Conservation (phyloP, 2,797 vertebrate species). For the Sebastes taczanowskii region DNA sequence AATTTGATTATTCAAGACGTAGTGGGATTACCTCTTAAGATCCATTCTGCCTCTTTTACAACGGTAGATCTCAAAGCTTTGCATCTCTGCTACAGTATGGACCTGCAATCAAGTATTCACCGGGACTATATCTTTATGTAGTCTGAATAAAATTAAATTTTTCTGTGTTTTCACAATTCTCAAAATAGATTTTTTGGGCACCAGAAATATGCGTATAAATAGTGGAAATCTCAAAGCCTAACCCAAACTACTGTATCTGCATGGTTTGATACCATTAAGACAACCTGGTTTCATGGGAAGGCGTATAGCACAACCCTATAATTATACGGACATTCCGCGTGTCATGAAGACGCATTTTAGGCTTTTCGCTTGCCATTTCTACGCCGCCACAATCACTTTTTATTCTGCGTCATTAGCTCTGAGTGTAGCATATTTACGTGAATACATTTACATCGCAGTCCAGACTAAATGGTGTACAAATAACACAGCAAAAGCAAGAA, state of each 20-base stretch:
- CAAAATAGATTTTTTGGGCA: background rate
- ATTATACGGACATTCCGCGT: too few species aligned
- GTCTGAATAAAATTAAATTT: background rate
- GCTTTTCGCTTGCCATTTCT: too few species aligned
- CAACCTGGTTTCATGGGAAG: too few species aligned
- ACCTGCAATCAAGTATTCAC: background rate
- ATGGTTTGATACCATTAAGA: background rate
- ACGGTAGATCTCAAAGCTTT: background rate
- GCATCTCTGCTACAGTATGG: background rate
- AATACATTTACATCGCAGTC: too few species aligned
- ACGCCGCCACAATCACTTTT: too few species aligned
- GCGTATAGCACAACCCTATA: too few species aligned
- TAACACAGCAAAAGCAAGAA: too few species aligned
- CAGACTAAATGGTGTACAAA: too few species aligned
- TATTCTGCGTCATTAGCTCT: too few species aligned
- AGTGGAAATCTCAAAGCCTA: background rate
- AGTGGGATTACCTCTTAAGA: background rate
- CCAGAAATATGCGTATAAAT: background rate
- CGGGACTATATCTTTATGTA: background rate
- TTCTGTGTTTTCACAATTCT: background rate
- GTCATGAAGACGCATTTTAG: too few species aligned
- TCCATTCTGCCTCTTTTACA: background rate
- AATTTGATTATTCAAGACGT: background rate
- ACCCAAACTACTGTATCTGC: background rate
- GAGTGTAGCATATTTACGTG: too few species aligned